A percentile compares a stretch with the other conserved stretches of the same genome.
phyloP scores from a whole-genome alignment of 2,113 vertebrate species.

The Gymnogyps californianus region DNA sequence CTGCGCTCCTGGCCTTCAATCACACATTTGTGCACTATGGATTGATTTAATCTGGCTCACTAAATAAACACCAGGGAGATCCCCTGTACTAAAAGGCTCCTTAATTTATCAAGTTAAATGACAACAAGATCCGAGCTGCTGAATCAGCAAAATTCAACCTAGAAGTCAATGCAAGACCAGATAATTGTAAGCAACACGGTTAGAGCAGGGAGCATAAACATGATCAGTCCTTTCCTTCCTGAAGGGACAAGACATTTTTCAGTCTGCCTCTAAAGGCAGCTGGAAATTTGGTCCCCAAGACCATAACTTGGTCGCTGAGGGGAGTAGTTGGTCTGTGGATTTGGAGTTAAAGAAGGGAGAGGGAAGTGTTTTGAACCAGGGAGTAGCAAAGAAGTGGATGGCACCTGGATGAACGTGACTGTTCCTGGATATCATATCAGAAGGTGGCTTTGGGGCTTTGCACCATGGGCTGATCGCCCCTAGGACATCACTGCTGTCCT shows the following conservation, averaged over 20 bases:
- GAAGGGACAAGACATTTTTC: neutral
- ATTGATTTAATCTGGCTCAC: neutral
- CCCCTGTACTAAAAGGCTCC: neutral
- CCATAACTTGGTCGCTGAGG: neutral
- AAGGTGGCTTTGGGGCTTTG: neutral
- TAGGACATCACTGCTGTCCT: neutral
- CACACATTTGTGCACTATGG: neutral
- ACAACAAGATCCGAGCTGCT: neutral
- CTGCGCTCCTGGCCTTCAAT: neutral
- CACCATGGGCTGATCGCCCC: neutral
- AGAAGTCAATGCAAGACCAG: neutral
- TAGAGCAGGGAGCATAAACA: neutral
- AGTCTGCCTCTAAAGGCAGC: neutral
- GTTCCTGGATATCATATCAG: neutral
- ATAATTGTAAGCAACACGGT: neutral
- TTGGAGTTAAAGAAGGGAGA: neutral
- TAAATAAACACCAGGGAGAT: neutral
- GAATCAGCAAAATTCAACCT: neutral
- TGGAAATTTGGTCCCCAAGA: neutral
- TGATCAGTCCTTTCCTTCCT: neutral
- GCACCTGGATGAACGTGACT: neutral
- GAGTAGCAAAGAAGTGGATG: neutral
- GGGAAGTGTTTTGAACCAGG: neutral
- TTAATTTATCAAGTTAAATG: constrained; percentile 11
- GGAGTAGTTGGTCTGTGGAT: neutral